These are phyloP conservation scores for Albula glossodonta DNA, from an alignment of 2,113 vertebrate genomes.

Conservation along the genomic window DNA sequence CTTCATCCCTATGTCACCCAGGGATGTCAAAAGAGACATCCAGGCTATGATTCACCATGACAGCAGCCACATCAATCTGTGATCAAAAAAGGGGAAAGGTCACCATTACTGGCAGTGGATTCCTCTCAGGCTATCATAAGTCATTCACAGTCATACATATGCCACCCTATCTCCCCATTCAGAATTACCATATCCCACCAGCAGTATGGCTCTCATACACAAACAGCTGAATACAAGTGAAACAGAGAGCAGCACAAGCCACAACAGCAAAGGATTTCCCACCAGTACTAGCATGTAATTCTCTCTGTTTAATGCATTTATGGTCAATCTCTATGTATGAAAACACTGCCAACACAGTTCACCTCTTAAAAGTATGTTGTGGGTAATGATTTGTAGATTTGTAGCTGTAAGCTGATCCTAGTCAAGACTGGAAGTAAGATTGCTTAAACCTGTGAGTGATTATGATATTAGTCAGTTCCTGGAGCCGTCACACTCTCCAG, in stretches of 20 bases:
- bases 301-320: neutral
- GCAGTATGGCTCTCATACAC: neutral
- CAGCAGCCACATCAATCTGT: conserved; percentile 1
- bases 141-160: neutral
- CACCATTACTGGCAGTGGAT: neutral
- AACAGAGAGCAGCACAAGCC: no score
- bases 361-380: conserved; percentile 17
- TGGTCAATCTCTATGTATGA: neutral
- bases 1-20: neutral
- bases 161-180: neutral
- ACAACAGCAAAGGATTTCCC: neutral
- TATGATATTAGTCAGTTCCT: conserved; percentile 29
- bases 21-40: neutral
- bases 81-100: neutral
- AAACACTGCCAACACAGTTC: neutral
- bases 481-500: conserved; percentile 32
- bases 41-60: neutral
- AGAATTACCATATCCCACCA: neutral
- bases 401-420: conserved; percentile 31
- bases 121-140: neutral
- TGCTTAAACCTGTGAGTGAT: conserved; percentile 28
- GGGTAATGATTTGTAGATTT: conserved; percentile 25
- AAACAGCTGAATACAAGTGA: neutral
- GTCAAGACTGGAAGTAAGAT: conserved; percentile 11
- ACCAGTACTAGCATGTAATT: neutral